Conservation (phyloP, 2,113 vertebrate species). For the Cebidichthys violaceus region DNA sequence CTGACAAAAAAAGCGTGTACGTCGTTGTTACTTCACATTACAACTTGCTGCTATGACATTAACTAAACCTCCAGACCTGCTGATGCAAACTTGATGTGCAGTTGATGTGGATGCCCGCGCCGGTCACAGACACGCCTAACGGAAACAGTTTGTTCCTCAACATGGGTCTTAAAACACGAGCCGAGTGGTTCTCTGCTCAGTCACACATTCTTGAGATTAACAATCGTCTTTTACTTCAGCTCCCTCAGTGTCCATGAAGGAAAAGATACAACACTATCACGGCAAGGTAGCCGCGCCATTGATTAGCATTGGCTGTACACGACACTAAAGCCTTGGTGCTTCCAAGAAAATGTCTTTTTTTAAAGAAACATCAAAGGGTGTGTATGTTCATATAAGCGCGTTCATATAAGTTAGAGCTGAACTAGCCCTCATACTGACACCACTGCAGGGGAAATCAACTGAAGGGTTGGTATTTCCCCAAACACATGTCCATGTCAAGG, state of each 20-base stretch:
- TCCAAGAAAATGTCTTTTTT: constrained; percentile 15
- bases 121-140: constrained; percentile 5
- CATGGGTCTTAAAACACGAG: constrained; percentile 13
- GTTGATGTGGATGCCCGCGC: constrained; percentile 62
- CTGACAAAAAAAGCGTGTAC: constrained; percentile 66
- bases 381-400: constrained; percentile 4
- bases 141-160: not conserved
- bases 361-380: not conserved
- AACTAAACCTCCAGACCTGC: constrained; percentile 81
- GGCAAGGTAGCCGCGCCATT: not conserved
- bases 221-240: not conserved
- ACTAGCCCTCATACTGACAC: constrained; percentile 19
- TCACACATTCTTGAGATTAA: not conserved
- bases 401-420: constrained; percentile 14
- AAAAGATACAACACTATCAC: not conserved
- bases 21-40: constrained; percentile 79
- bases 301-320: not conserved
- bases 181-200: not conserved
- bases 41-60: constrained; percentile 82
- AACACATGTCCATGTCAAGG: constrained; percentile 35
- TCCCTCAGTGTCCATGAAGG: not conserved
- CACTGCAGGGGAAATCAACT: constrained; percentile 36
- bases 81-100: constrained; percentile 76
- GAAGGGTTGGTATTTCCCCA: constrained; percentile 44
- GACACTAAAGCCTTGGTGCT: constrained; percentile 22